These are phyloP conservation scores for Reticulitermes speratus DNA, from an alignment of 1,140 invertebrate species.

Conservation along the genomic window DNA sequence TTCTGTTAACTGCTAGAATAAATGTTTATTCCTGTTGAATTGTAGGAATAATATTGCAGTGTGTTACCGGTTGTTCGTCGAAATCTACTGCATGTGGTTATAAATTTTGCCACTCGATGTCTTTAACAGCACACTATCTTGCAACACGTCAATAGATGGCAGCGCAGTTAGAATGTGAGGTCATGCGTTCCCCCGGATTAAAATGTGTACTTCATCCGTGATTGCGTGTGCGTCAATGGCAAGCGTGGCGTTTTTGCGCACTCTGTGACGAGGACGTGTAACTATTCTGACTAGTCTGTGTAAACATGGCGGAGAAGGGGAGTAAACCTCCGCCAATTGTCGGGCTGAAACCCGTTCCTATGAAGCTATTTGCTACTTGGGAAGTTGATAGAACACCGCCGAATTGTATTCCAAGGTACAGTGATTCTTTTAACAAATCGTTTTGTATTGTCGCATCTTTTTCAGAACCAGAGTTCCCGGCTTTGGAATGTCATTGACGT, in stretches of 20 bases:
- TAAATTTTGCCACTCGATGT: no score
- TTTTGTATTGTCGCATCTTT: background rate
- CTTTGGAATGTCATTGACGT: slow-evolving; percentile 26
- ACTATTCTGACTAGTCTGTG: slow-evolving; percentile 19
- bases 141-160: no score
- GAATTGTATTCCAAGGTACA: slow-evolving; percentile 94
- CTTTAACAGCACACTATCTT: no score
- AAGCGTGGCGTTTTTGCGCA: background rate
- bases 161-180: no score
- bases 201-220: no score
- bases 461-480: slow-evolving; percentile 18
- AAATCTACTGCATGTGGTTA: no score
- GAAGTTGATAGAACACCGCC: slow-evolving; percentile 95
- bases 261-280: background rate
- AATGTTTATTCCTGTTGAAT: no score
- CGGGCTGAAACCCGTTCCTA: slow-evolving; percentile 80
- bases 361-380: slow-evolving; percentile 97
- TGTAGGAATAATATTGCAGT: no score
- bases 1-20: no score
- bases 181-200: no score
- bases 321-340: slow-evolving; percentile 47
- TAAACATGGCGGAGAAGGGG: slow-evolving; percentile 55
- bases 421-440: slow-evolving; percentile 3
- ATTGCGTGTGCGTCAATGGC: background rate
- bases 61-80: no score